Base-by-base conservation (phyloP, 2,797 vertebrate genomes). In the Florisuga fusca region DNA sequence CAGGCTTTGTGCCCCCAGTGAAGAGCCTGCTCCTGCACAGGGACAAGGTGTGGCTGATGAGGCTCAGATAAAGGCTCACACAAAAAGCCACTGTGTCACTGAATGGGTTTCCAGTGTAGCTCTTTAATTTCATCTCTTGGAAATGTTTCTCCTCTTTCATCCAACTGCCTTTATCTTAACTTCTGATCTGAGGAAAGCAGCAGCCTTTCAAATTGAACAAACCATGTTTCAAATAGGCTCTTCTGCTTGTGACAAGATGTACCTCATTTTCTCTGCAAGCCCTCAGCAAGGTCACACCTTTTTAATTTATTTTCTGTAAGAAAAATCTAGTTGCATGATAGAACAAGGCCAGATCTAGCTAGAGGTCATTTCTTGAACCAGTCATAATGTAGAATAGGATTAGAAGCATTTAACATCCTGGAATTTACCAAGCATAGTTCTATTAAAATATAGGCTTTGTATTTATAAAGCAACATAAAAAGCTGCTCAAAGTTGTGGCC, bases 241-340 rank as follows among this genome's bases (percentile, higher is more conserved):
- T 98, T 99, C 98, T 98, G 98, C 98, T 97, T 93, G 98, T 98
- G 98, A 99, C 99, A 99, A 98, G 98, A 99, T 99, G 98, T 98
- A 98, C 98, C 98, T 99, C 98, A 99, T 99, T 99, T 99, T 98
- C 98, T 98, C 98, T 97, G 97, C 98, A 97, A 98, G 98, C 98
- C 98, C 98, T 98, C 98, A 98, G 99, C 99, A 99, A 99, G 99
- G 99, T 99, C 99, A 99, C 98, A 98, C 97, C 98, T 98, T 98
- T 99, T 99, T 98, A 98, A 99, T 98, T 99, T 98, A 99, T 98
- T 99, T 98, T 98, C 98, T 98, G 98, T 98, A 98, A 98, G 98
- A 97, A 98, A 98, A 98, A 98, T 98, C 98, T 96, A 97, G 97
- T 97, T 97, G 97, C 93, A 88, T 97, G 98, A 97, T 97, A 97